A percentile compares a stretch with the other conserved stretches of the same genome.
Conservation (phyloP, 2,113 vertebrate genomes). For the Hippopotamus amphibius region DNA sequence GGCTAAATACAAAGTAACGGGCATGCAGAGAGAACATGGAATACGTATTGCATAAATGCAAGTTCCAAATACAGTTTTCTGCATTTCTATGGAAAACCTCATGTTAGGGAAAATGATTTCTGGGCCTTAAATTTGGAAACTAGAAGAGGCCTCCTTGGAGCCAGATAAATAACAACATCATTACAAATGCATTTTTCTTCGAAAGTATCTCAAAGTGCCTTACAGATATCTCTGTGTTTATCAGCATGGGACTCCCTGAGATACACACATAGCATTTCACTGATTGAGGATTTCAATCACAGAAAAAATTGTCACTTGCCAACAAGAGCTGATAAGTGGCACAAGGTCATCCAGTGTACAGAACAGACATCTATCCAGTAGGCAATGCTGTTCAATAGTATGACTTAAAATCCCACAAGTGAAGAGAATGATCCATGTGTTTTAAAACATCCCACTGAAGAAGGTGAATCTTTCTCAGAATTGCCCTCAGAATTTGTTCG, state of each 20-base stretch:
- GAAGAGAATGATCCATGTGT: background rate
- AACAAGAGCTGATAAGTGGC: background rate
- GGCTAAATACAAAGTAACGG: background rate
- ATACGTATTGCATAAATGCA: background rate
- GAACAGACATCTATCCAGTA: background rate
- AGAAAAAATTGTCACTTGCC: background rate
- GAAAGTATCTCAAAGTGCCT: slow-evolving; percentile 58
- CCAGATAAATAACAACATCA: slow-evolving; percentile 75
- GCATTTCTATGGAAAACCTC: slow-evolving; percentile 72
- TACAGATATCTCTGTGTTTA: slow-evolving; percentile 52
- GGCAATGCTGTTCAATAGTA: background rate
- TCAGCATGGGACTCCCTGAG: background rate
- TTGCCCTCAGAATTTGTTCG: background rate
- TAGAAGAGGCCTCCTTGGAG: slow-evolving; percentile 66
- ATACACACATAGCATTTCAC: background rate
- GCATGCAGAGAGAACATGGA: slow-evolving; percentile 29
- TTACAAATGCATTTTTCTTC: slow-evolving; percentile 40
- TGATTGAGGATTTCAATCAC: background rate
- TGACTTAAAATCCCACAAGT: background rate
- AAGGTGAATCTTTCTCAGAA: background rate
- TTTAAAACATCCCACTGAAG: background rate
- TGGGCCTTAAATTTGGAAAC: slow-evolving; percentile 75
- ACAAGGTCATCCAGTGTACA: background rate
- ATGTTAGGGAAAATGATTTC: slow-evolving; percentile 69
- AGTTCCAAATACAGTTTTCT: slow-evolving; percentile 67